Evolutionary conservation across 2,113 vertebrate species (phyloP).

Genomic region (Pogonocichla stellata): DNA sequence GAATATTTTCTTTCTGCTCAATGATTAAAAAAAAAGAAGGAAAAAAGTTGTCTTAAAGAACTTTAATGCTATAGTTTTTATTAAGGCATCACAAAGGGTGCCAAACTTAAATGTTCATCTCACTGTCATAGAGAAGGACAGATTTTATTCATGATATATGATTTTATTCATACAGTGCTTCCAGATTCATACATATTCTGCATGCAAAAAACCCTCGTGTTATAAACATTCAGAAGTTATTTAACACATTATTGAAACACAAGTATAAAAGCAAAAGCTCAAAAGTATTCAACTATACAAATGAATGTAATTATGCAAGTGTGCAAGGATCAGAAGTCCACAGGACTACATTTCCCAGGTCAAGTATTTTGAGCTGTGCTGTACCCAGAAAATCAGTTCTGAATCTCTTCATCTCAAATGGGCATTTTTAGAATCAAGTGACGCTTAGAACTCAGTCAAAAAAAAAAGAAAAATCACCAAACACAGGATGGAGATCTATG

Average conservation of each 20-base stretch:
- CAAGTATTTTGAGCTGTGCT: neutral
- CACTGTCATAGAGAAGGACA: neutral
- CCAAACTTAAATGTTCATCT: neutral
- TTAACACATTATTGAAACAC: neutral
- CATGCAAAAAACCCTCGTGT: neutral
- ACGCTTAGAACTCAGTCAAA: neutral
- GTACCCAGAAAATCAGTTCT: neutral
- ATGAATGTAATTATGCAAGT: neutral
- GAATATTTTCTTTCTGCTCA: neutral
- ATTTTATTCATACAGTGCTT: neutral
- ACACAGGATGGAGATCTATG: neutral
- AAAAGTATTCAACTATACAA: neutral
- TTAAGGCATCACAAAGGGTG: neutral
- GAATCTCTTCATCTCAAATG: neutral
- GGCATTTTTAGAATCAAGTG: neutral
- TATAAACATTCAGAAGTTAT: neutral
- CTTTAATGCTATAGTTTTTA: neutral
- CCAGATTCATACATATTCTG: neutral
- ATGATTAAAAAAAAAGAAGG: neutral
- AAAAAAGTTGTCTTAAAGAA: neutral
- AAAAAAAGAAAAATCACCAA: neutral
- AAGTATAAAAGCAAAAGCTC: neutral
- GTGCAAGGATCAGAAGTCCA: neutral
- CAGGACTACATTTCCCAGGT: neutral
- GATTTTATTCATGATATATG: neutral